These are phyloP conservation scores for Chironex yamaguchii DNA, from an alignment of 30 jellyfish, hydroid and myxozoan species.

Conservation along the genomic window DNA sequence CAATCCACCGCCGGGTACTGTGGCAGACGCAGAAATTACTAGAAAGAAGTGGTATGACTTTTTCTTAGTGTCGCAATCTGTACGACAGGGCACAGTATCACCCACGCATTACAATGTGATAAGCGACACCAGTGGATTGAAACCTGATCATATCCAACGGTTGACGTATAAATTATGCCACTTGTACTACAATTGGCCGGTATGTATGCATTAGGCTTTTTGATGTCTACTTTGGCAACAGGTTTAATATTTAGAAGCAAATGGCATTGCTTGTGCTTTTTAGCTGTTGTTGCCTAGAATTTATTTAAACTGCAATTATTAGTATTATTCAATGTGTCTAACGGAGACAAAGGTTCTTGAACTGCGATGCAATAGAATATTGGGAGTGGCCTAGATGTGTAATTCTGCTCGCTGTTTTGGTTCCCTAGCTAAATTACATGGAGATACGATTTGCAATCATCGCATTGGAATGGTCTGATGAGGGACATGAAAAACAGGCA, in stretches of 20 bases:
- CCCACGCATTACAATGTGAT: constrained; percentile 95
- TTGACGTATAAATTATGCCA: constrained; percentile 96
- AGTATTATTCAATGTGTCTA: too few species aligned
- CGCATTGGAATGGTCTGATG: too few species aligned
- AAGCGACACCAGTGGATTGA: constrained; percentile 85
- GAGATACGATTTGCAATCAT: too few species aligned
- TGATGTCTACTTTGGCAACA: neutral
- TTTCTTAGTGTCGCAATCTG: constrained; percentile 96
- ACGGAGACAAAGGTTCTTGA: too few species aligned
- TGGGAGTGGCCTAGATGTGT: too few species aligned
- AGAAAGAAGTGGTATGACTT: constrained; percentile 86
- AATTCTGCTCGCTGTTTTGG: too few species aligned
- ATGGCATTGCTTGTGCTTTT: too few species aligned
- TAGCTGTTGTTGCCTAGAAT: too few species aligned
- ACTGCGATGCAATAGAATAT: too few species aligned
- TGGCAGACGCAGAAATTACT: constrained; percentile 91
- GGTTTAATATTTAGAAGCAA: neutral
- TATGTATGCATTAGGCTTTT: constrained; percentile 11
- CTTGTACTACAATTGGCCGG: constrained; percentile 99
- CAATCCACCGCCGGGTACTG: constrained; percentile 98
- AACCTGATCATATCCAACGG: constrained; percentile 95
- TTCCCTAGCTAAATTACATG: too few species aligned
- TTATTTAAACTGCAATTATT: too few species aligned
- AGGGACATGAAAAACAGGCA: too few species aligned
- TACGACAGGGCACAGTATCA: constrained; percentile 99